Conservation (phyloP, 2,888 invertebrate species). For the Dolomedes plantarius region DNA sequence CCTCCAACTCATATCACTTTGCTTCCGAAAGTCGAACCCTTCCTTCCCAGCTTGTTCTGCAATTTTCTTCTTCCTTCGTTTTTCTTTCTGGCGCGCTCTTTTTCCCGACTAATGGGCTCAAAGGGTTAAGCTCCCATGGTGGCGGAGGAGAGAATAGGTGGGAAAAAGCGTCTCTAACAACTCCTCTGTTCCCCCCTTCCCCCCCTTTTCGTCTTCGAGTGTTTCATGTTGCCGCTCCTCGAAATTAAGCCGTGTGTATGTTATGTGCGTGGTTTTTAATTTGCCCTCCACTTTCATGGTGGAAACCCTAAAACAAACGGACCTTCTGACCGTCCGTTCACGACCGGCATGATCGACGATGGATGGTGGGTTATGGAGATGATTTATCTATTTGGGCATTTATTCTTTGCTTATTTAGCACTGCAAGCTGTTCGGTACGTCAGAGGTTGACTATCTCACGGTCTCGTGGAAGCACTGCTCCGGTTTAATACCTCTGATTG, state of each 20-base stretch:
- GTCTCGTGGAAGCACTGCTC: no score
- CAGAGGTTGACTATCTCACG: no score
- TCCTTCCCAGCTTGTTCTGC: no score
- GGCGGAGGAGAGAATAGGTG: slow-evolving; percentile 24
- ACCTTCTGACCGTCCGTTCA: no score
- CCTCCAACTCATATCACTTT: no score
- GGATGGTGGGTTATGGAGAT: no score
- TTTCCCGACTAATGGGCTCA: slow-evolving; percentile 42
- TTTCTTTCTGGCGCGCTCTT: neutral
- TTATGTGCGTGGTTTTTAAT: neutral
- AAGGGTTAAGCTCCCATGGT: slow-evolving; percentile 63
- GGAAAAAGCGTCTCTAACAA: slow-evolving; percentile 24
- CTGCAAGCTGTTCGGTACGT: no score
- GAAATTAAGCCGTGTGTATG: neutral
- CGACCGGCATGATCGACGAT: no score
- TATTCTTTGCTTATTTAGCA: neutral
- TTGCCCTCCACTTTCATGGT: neutral
- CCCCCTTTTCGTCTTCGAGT: neutral
- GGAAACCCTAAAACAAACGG: neutral
- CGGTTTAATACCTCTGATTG: no score
- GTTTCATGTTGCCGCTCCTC: neutral
- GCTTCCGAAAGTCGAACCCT: no score
- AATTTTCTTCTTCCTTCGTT: neutral
- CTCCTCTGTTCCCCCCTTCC: no score
- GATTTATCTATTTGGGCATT: no score